Conservation (phyloP, 2,113 vertebrate genomes). For the Hassar affinis region DNA sequence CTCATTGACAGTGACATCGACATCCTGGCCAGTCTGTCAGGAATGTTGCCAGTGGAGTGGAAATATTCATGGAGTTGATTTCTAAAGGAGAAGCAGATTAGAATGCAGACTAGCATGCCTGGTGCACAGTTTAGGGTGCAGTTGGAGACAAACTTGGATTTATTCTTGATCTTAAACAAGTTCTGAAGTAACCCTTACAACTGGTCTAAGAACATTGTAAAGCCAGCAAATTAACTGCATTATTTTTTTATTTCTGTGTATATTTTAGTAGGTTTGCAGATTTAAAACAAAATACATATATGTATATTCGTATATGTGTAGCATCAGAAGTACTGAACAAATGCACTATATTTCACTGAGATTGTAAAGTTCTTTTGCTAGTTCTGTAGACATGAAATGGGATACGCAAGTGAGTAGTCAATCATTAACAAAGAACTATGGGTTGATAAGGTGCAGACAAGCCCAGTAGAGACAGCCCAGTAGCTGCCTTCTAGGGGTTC, state of each 20-base stretch:
- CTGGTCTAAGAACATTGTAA: not conserved
- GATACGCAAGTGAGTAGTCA: constrained; percentile 7
- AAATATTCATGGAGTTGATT: constrained; percentile 43
- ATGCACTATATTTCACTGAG: not conserved
- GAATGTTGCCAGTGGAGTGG: constrained; percentile 23
- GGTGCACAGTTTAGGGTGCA: constrained; percentile 33
- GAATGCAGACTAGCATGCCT: constrained; percentile 33
- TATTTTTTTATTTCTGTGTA: not conserved
- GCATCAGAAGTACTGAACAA: not conserved
- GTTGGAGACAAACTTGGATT: not conserved
- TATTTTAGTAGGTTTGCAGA: not conserved
- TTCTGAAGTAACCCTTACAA: not conserved
- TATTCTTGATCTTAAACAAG: not conserved
- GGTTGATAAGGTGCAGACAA: constrained; percentile 1
- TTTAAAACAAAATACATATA: not conserved
- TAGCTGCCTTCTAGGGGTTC: not conserved
- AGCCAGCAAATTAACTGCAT: not conserved
- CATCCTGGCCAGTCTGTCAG: constrained; percentile 10
- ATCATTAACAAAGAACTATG: constrained; percentile 24
- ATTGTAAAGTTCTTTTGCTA: constrained; percentile 7
- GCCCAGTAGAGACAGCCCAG: not conserved
- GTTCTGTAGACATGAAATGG: constrained; percentile 6
- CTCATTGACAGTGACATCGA: not conserved
- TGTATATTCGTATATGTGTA: too few species aligned
- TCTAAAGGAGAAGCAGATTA: constrained; percentile 39